Evolutionary conservation across 2,113 vertebrate genomes (phyloP), one percentile per base, ranked within the genome.

Genomic region (Deroptyus accipitrinus): DNA sequence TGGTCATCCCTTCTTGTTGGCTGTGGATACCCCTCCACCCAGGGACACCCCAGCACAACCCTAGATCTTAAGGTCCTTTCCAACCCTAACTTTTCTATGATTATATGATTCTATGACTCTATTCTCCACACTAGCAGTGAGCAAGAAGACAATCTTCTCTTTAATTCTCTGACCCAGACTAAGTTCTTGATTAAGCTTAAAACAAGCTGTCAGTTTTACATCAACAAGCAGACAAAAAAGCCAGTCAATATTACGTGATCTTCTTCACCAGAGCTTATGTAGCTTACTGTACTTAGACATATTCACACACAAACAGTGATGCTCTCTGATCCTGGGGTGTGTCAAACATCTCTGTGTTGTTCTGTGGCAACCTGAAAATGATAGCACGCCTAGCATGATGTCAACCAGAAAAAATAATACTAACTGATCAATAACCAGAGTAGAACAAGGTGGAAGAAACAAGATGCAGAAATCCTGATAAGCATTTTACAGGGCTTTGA

Each of bases 1-100:
- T 52, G 62, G 16, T 41, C 35, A 73, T 39, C 1, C 8, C 2
- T 0, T 66, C 52, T 55, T 0, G 0, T 3, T 81, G 44, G 13
- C 20, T 83, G 17, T 28, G 25, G 62, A 44, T 13, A 9, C 33
- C 30, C 7, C 11, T 52, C 13, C 19, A 49, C 9, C 6, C 13
- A 46, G 31, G 23, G 8, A 23, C 74, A 23, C 59, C 69, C n/a
- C 76, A 92, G 31, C 28, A 64, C 33, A 75, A 30, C 16, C 1
- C 52, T 57, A 48, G 46, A 48, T 48, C 46, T 48, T 22, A 22
- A 48, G 46, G 46, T 48, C 46, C 46, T 48, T 48, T 22, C 20
- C 20, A 48, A 12, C 19, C 46, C 46, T 22, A 22, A 12, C 46
- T 48, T 3, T 48, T 48, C 46, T 48, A 48, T 48, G 46, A 48